Evolutionary conservation across 2,888 invertebrate species (phyloP), one percentile per base, ranked within the genome.

Genomic region (Aspidiotus rigidus): DNA sequence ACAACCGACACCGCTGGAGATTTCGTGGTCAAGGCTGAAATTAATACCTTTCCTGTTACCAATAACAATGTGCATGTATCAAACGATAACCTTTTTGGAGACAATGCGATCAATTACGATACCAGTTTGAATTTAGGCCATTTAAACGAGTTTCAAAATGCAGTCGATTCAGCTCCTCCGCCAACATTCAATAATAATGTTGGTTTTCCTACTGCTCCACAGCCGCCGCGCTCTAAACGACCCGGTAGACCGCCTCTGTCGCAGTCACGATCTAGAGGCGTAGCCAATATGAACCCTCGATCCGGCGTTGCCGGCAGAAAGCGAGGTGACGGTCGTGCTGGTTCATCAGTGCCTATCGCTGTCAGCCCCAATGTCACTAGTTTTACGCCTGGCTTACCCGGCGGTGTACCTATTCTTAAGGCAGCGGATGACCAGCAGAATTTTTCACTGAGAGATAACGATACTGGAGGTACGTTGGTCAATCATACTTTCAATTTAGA

Each of bases 361-460:
- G 61, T 3, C 61, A n/a, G 2, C 7, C 11, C 53, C 11, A 11
- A 49, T 15, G 39, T 28, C 16, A 41, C 64, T 54, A 69, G 69
- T 0, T 15, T 72, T 17, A 72, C 64, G 60, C 69, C 72, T 1
- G 72, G 72, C 16, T 71, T 72, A 66, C 72, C 72, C 1, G 72
- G 72, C 39, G 72, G 72, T 15, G 70, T 64, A 39, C 64, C 64
- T 2, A 40, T 64, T 8, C 17, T 62, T 9, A 62, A 62, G 28
- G 53, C 49, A 5, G n/a, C 10, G n/a, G 54, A 53, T 9, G 64
- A 40, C 13, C 28, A 39, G 40, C 64, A 64, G 39, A 53, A n/a
- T 17, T 64, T 64, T 9, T 55, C 53, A 13, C 16, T 41, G 15
- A 41, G 41, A 16, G 10, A 53, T n/a, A 49, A 49, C 49, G 49